Evolutionary conservation across 1,140 invertebrate genomes (phyloP).

Genomic region (Ridgeia piscesae): DNA sequence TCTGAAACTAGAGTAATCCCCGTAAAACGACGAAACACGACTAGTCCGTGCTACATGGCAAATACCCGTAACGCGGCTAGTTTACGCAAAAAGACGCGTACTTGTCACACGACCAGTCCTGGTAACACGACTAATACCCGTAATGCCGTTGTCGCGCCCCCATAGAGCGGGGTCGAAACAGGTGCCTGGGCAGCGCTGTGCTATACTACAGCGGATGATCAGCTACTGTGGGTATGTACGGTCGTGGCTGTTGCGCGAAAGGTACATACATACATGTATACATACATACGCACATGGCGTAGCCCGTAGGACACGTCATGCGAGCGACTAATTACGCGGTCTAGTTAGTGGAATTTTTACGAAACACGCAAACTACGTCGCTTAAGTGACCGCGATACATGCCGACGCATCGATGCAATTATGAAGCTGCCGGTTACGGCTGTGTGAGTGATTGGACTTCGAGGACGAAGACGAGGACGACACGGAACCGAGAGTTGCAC

Average conservation of each 20-base stretch:
- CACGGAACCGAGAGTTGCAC: slow-evolving; percentile 17
- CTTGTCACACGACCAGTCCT: no score
- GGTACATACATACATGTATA: background rate
- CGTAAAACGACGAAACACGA: no score
- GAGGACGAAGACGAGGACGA: background rate
- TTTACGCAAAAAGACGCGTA: no score
- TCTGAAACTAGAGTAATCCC: no score
- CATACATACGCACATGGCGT: no score
- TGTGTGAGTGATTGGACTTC: background rate
- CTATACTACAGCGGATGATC: no score
- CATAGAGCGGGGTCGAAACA: no score
- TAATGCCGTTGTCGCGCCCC: no score
- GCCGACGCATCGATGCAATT: background rate
- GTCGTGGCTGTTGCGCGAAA: background rate
- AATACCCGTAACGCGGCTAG: no score
- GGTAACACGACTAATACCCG: no score
- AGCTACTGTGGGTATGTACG: background rate
- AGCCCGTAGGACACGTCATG: background rate
- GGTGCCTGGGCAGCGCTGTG: no score
- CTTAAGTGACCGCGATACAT: background rate
- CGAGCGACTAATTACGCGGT: background rate
- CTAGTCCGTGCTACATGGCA: no score
- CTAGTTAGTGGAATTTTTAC: background rate
- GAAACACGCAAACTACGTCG: background rate
- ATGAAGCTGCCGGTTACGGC: background rate